Evolutionary conservation across 2,797 vertebrate species (phyloP).

Genomic region (Helostoma temminkii): DNA sequence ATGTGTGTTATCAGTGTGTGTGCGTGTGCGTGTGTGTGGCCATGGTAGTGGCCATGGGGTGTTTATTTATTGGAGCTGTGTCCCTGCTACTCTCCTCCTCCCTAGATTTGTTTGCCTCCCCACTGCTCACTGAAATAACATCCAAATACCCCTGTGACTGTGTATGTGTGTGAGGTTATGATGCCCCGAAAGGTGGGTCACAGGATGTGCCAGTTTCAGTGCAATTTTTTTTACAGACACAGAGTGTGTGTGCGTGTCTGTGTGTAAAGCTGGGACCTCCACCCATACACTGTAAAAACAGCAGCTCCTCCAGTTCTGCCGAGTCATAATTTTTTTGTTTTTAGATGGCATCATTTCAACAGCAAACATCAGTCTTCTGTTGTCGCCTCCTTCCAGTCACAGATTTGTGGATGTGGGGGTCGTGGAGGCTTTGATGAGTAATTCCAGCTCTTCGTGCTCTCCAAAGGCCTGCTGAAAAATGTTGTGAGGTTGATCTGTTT

Average conservation of each 20-base stretch:
- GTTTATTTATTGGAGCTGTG: conserved; percentile 61
- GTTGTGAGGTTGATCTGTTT: conserved; percentile 41
- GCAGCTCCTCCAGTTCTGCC: conserved; percentile 11
- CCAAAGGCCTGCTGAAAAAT: conserved; percentile 45
- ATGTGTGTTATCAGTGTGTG: conserved; percentile 34
- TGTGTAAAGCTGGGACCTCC: neutral
- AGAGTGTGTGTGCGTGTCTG: neutral
- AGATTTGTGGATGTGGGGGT: conserved; percentile 42
- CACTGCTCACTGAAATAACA: conserved; percentile 69
- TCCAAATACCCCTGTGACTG: conserved; percentile 53
- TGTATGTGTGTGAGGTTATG: conserved; percentile 7
- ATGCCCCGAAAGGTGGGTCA: conserved; percentile 17
- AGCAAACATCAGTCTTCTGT: conserved; percentile 8
- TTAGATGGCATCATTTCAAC: neutral
- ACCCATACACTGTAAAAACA: neutral
- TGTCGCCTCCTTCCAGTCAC: conserved; percentile 10
- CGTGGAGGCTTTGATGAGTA: conserved; percentile 48
- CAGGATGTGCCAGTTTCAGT: neutral
- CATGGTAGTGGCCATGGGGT: conserved; percentile 59
- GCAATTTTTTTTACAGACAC: conserved; percentile 10
- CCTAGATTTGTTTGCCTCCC: conserved; percentile 55
- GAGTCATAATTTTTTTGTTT: conserved; percentile 10
- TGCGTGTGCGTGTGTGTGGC: conserved; percentile 55
- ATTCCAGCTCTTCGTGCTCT: conserved; percentile 41
- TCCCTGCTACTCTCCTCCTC: conserved; percentile 48